Conservation (phyloP, 2,888 invertebrate species). For the Drepanosiphum platanoidis region DNA sequence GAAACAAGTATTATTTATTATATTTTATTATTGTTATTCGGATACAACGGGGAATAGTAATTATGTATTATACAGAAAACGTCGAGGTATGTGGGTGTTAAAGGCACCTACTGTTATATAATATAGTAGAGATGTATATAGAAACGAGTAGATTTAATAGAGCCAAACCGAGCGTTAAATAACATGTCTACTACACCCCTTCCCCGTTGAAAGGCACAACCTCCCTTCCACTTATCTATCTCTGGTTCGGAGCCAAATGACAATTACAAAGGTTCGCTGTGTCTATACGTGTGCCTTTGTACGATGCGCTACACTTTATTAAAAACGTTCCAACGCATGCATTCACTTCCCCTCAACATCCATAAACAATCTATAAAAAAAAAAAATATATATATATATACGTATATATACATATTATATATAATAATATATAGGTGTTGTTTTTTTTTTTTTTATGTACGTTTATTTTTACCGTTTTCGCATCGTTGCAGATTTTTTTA, state of each 20-base stretch:
- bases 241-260: conserved; percentile 53
- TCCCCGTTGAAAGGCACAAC: neutral
- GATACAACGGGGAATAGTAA: too few relatives aligned
- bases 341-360: conserved; percentile 28
- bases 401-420: neutral
- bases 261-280: conserved; percentile 58
- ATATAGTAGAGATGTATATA: neutral
- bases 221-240: conserved; percentile 19
- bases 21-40: too few relatives aligned
- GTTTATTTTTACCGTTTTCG: conserved; percentile 27
- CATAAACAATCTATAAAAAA: too few relatives aligned
- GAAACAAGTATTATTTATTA: neutral
- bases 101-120: neutral
- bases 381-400: neutral
- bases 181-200: neutral
- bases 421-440: conserved; percentile 9
- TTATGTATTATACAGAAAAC: neutral
- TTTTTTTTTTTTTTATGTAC: conserved; percentile 46
- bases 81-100: neutral
- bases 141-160: conserved; percentile 22
- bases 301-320: conserved; percentile 46
- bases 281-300: conserved; percentile 40
- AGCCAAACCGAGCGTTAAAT: conserved; percentile 45
- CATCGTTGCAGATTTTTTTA: conserved; percentile 52
- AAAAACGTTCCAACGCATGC: conserved; percentile 57